phyloP scores from a whole-genome alignment of 2,113 vertebrate species.

The Phaethon lepturus region DNA sequence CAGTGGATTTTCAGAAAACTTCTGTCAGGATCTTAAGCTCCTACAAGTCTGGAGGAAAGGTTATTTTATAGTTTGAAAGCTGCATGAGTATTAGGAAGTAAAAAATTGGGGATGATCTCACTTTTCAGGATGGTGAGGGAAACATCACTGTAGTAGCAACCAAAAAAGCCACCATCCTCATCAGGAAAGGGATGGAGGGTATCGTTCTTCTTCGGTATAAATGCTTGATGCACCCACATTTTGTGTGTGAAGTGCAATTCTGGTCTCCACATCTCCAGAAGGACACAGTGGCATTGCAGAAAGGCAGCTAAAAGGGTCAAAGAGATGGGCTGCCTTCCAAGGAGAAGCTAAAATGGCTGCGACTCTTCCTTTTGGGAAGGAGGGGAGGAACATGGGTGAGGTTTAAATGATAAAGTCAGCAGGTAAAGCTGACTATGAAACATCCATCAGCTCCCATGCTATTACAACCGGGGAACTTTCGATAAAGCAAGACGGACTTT shows the following conservation, averaged over 20 bases:
- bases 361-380: not conserved
- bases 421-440: not conserved
- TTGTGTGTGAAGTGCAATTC: not conserved
- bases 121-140: not conserved
- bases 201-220: not conserved
- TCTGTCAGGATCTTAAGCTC: not conserved
- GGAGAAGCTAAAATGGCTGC: not conserved
- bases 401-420: not conserved
- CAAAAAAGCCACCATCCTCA: not conserved
- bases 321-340: not conserved
- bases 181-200: not conserved
- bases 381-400: not conserved
- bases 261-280: not conserved
- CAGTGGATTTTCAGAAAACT: not conserved
- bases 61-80: not conserved
- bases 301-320: not conserved
- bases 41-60: not conserved
- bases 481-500: not conserved
- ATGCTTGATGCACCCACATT: accelerated
- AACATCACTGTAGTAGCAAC: not conserved
- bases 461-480: not conserved
- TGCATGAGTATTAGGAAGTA: not conserved
- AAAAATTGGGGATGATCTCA: not conserved
- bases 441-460: not conserved
- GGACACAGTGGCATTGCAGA: not conserved